Evolutionary conservation across 2,797 vertebrate genomes (phyloP).

Genomic region (Helostoma temminkii): DNA sequence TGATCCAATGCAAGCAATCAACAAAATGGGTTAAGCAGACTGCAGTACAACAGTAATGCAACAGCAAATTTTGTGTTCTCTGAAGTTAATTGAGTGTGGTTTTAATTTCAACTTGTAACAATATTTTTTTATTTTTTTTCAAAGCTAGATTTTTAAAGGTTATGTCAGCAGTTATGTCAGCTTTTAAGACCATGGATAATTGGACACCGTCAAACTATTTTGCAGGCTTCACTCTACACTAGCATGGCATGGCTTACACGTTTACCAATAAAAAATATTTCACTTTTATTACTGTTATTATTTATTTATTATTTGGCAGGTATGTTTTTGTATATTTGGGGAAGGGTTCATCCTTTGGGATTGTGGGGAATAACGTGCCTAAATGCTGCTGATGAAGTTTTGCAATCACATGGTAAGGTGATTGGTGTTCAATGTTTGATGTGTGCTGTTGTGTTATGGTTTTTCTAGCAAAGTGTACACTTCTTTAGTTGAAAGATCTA

Average conservation of each 20-base stretch:
- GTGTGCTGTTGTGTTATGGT: too few relatives aligned
- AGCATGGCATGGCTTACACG: constrained; percentile 53
- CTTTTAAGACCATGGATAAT: constrained; percentile 59
- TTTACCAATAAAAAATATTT: too few relatives aligned
- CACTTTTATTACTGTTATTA: too few relatives aligned
- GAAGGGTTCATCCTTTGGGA: too few relatives aligned
- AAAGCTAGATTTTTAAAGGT: constrained; percentile 6
- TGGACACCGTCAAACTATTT: constrained; percentile 56
- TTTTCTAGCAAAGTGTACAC: too few relatives aligned
- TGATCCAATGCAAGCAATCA: constrained; percentile 41
- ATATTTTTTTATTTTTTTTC: constrained; percentile 31
- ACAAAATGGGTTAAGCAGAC: constrained; percentile 38
- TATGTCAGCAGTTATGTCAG: constrained; percentile 11
- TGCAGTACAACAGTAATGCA: constrained; percentile 23
- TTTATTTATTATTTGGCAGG: not conserved
- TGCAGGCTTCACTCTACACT: constrained; percentile 31
- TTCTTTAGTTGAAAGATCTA: constrained; percentile 2
- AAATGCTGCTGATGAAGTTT: too few relatives aligned
- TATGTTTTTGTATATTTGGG: constrained; percentile 17
- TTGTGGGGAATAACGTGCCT: too few relatives aligned
- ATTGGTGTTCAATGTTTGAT: too few relatives aligned
- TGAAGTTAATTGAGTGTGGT: constrained; percentile 33
- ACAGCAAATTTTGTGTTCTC: constrained; percentile 7
- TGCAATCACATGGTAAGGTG: not conserved
- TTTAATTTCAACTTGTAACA: constrained; percentile 27